A percentile compares a stretch with the other conserved stretches of the same genome.
phyloP scores from a whole-genome alignment of 2,113 vertebrate genomes.

The Mus pahari region DNA sequence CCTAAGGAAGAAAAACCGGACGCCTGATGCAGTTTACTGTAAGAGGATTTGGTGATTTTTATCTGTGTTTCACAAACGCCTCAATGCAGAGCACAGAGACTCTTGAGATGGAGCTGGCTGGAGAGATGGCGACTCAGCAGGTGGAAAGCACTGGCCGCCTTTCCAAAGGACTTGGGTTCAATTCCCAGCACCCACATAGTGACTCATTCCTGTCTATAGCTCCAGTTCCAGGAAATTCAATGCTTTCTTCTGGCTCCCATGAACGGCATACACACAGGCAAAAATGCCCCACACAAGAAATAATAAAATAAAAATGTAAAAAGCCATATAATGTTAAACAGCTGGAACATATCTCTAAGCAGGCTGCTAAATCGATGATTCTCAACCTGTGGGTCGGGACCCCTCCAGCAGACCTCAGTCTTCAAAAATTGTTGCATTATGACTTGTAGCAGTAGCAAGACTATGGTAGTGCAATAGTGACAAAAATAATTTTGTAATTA shows the following conservation, averaged over 20 bases:
- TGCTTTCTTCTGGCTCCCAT: background rate
- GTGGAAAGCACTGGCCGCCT: background rate
- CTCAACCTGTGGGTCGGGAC: no score
- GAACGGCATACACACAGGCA: background rate
- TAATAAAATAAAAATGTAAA: background rate
- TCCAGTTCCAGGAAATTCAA: background rate
- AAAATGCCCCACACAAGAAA: background rate
- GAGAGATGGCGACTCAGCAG: background rate
- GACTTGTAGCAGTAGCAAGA: no score
- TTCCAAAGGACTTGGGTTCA: background rate
- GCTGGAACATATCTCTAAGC: background rate
- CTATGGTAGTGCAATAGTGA: no score
- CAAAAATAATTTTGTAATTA: no score
- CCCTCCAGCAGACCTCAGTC: no score
- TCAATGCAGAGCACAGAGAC: background rate
- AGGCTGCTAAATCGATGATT: no score
- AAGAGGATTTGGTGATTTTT: background rate
- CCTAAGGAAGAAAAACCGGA: background rate
- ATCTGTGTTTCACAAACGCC: background rate
- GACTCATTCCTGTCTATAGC: background rate
- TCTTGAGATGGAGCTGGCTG: background rate
- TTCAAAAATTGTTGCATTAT: no score
- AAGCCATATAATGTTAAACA: background rate
- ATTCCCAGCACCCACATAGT: background rate
- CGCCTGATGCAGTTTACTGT: background rate